These are phyloP conservation scores for Megaceryle alcyon DNA, from an alignment of 2,797 vertebrate genomes.

Conservation along the genomic window DNA sequence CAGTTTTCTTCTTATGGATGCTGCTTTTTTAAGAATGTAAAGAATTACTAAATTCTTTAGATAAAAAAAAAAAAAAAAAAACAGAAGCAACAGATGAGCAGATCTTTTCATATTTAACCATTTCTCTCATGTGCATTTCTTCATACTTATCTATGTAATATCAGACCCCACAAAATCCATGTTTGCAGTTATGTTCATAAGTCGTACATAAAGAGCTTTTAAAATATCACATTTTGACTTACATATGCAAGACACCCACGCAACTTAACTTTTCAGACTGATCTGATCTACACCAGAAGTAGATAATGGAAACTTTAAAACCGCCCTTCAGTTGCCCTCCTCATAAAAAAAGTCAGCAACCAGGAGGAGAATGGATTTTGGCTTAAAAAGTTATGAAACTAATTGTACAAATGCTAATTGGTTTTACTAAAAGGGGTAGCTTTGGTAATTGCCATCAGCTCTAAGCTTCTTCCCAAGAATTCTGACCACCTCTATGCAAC, in stretches of 20 bases:
- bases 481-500: not conserved
- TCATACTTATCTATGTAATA: not conserved
- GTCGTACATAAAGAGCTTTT: not conserved
- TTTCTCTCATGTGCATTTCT: not conserved
- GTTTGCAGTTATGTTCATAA: accelerated
- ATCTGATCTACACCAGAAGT: not conserved
- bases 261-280: not conserved
- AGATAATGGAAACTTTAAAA: not conserved
- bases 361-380: not conserved
- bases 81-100: not conserved
- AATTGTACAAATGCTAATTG: not conserved
- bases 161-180: not conserved
- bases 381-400: not conserved
- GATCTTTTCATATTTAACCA: not conserved
- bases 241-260: not conserved
- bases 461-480: not conserved
- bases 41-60: not conserved
- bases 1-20: not conserved
- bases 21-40: not conserved
- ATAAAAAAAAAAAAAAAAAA: not conserved
- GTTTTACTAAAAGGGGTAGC: not conserved
- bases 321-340: not conserved
- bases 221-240: not conserved
- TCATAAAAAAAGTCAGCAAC: not conserved
- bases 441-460: not conserved